phyloP scores from a whole-genome alignment of 2,113 vertebrate genomes.

The Grus americana region DNA sequence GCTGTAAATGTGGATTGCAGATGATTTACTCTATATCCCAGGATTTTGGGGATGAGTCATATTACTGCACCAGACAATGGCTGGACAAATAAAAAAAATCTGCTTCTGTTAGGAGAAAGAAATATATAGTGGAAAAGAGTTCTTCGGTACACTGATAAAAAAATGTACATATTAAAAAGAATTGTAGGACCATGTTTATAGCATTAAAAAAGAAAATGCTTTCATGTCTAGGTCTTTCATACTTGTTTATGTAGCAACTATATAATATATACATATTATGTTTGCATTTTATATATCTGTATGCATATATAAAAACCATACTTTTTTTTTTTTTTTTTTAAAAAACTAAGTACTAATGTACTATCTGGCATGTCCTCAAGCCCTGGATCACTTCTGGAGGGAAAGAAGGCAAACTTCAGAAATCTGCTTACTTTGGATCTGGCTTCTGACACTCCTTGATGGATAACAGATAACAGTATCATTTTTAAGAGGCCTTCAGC shows the following conservation, averaged over 20 bases:
- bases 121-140: not conserved
- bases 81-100: not conserved
- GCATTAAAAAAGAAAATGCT: not conserved
- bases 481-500: not conserved
- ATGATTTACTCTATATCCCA: not conserved
- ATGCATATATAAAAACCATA: not conserved
- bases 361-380: not conserved
- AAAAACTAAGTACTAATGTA: not conserved
- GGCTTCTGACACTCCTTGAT: not conserved
- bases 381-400: not conserved
- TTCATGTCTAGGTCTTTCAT: not conserved
- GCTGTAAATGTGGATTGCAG: constrained; percentile 14
- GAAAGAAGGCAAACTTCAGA: not conserved
- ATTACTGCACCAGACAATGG: constrained; percentile 15
- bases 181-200: not conserved
- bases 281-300: not conserved
- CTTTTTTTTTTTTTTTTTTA: not conserved
- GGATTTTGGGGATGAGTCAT: not conserved
- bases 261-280: not conserved
- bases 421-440: not conserved
- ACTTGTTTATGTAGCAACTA: not conserved
- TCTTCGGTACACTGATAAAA: not conserved
- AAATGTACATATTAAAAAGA: not conserved
- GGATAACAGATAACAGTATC: not conserved
- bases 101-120: not conserved